These are phyloP conservation scores for Epizoanthus ramosus DNA, from an alignment of 92 coral and sea anemone genomes.

Conservation along the genomic window DNA sequence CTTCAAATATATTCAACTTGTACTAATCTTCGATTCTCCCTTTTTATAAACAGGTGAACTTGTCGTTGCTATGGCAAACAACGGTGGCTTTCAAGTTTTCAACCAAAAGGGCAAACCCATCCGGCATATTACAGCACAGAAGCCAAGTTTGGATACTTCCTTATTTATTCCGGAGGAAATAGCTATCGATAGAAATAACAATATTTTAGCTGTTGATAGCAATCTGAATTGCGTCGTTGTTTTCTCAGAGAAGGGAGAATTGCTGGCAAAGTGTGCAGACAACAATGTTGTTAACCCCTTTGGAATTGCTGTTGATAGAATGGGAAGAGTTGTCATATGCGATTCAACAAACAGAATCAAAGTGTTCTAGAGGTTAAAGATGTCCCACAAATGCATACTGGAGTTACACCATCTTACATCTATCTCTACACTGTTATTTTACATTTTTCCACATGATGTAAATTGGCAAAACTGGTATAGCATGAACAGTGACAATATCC, in stretches of 20 bases:
- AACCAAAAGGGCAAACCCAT: conserved; percentile 44
- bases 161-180: conserved; percentile 60
- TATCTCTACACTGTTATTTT: too few species aligned
- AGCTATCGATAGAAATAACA: conserved; percentile 53
- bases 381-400: too few species aligned
- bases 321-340: conserved; percentile 58
- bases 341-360: conserved; percentile 63
- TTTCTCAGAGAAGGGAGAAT: conserved; percentile 51
- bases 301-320: conserved; percentile 60
- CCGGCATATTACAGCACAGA: conserved; percentile 44
- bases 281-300: conserved; percentile 48
- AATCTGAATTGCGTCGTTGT: conserved; percentile 50
- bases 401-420: too few species aligned
- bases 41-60: conserved; percentile 51
- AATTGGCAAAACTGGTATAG: too few species aligned
- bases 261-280: conserved; percentile 55
- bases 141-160: conserved; percentile 3
- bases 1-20: too few species aligned
- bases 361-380: conserved; percentile 35
- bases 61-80: conserved; percentile 53
- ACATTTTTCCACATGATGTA: too few species aligned
- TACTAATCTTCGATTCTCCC: neutral
- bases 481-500: too few species aligned
- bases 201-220: conserved; percentile 62
- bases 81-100: conserved; percentile 65